Evolutionary conservation across 2,113 vertebrate genomes (phyloP), one percentile per base, ranked within the genome.

Genomic region (Formicarius rufipectus): DNA sequence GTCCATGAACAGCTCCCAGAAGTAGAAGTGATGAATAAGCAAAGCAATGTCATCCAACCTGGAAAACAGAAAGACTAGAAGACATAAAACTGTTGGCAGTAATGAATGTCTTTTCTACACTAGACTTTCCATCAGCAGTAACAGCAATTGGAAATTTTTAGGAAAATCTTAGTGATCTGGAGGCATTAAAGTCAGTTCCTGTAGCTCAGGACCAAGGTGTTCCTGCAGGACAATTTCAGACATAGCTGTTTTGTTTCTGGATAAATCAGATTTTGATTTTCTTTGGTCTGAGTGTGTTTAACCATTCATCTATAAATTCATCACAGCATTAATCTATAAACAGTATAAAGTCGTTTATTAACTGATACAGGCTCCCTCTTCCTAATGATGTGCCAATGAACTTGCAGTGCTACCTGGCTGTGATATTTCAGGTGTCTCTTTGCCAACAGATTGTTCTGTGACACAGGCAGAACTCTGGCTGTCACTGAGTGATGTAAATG

Each of bases 1-100:
- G 33, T 83, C 71, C 74, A 73, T 82, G 35, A 7, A 5, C 24
- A 80, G 42, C 35, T 81, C 47, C 63, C 56, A 59, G 60, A 90
- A 88, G 39, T 84, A 73, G 86, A 91, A 91, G 60, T 83, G 90
- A 93, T 84, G 90, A 85, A 86, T 78, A 88, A 94, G 73, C 85
- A 90, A 93, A 86, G 23, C 67, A 53, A 16, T 80, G 47, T 47
- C 55, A 86, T 86, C 78, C 39, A 30, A 14, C 37, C 52, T 56
- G 60, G 47, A 37, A 80, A 92, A 66, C 12, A 84, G 82, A 80
- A 83, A 96, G 27, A 67, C 40, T 55, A 60, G 60, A 90, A 94
- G 67, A 88, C 58, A 80, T 80, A 91, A 91, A 91, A 88, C 64
- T 33, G 17, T 25, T 78, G 72, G 55, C 47, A 60, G 47, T 67